phyloP scores from a whole-genome alignment of 1,140 invertebrate genomes.

The Brachionus manjavacas region DNA sequence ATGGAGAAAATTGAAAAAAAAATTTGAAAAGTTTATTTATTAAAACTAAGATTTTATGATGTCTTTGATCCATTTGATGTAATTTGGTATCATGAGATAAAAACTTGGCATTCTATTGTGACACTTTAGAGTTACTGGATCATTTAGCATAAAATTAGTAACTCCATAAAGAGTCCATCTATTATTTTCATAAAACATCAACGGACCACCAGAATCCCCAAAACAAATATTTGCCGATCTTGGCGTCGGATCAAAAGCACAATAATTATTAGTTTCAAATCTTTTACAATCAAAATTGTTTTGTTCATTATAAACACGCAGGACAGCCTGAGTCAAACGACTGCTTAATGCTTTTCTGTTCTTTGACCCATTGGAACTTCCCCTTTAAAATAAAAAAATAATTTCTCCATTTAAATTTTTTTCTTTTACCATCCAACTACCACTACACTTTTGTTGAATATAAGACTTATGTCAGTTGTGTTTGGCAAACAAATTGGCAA shows the following conservation, averaged over 20 bases:
- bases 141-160: background rate
- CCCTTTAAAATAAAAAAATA: background rate
- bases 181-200: background rate
- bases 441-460: background rate
- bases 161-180: conserved; percentile 38
- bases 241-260: background rate
- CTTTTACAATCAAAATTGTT: background rate
- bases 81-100: conserved; percentile 12
- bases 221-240: conserved; percentile 2
- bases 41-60: background rate
- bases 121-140: background rate
- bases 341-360: background rate
- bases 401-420: background rate
- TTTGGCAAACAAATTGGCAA: conserved; percentile 9
- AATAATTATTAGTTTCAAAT: background rate
- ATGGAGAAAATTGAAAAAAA: background rate
- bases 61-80: background rate
- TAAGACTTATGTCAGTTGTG: background rate
- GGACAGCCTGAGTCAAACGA: background rate
- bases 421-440: background rate
- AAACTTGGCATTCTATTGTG: conserved; percentile 17
- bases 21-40: background rate
- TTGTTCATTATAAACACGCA: background rate
- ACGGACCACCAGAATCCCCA: conserved; percentile 17
- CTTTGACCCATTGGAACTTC: background rate